Evolutionary conservation across 2,797 vertebrate genomes (phyloP).

Genomic region (Buphagus erythrorhynchus): DNA sequence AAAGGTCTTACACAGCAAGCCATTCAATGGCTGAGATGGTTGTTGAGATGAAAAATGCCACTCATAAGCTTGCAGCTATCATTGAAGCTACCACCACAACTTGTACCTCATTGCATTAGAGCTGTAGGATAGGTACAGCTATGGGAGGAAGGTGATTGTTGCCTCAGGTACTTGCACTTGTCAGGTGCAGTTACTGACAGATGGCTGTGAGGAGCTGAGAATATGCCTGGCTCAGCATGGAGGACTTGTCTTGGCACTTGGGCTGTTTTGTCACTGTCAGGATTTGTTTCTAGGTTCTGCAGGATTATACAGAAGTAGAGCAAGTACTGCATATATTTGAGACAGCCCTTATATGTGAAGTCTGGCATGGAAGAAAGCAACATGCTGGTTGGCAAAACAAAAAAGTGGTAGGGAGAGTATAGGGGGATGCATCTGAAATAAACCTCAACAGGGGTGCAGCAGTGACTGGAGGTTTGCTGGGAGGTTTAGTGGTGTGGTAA

Average conservation of each 20-base stretch:
- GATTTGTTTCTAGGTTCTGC: neutral
- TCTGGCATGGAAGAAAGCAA: neutral
- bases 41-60: neutral
- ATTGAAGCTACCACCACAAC: neutral
- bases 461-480: neutral
- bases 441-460: neutral
- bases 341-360: neutral
- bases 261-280: neutral
- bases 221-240: conserved; percentile 24
- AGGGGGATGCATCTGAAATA: neutral
- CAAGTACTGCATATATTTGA: neutral
- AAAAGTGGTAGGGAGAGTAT: neutral
- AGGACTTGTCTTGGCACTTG: neutral
- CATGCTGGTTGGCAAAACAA: neutral
- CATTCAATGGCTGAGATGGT: neutral
- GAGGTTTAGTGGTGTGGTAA: neutral
- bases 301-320: neutral
- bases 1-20: neutral
- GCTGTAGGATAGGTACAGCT: neutral
- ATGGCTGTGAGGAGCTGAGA: neutral
- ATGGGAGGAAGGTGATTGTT: neutral
- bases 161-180: neutral
- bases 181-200: neutral
- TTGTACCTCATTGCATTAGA: neutral
- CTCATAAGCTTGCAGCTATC: neutral